Evolutionary conservation across 1,140 invertebrate genomes (phyloP).

Genomic region (Drosophila pachea): DNA sequence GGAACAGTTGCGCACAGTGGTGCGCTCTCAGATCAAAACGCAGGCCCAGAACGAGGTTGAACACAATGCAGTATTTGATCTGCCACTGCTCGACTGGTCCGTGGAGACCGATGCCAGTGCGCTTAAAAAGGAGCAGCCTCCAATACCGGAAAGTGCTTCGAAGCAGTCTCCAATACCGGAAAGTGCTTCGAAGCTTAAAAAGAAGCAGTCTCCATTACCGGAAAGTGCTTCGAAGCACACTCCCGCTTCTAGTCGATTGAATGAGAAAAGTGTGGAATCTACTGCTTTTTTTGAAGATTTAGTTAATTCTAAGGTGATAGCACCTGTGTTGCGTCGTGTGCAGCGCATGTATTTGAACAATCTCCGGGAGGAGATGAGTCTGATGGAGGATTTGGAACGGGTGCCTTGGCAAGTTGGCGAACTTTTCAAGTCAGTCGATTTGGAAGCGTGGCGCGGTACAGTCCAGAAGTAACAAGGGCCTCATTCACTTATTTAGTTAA

Average conservation of each 20-base stretch:
- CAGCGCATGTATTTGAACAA: constrained; percentile 55
- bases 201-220: background rate
- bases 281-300: constrained; percentile 35
- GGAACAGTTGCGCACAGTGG: constrained; percentile 43
- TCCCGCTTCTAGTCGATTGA: background rate
- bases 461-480: background rate
- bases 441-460: background rate
- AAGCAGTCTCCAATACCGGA: background rate
- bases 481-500: background rate
- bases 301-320: constrained; percentile 43
- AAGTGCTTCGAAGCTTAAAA: background rate
- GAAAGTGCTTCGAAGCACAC: background rate
- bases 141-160: background rate
- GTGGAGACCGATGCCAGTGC: background rate
- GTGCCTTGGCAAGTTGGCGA: constrained; percentile 38
- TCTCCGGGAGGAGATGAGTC: constrained; percentile 45
- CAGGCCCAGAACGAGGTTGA: constrained; percentile 4
- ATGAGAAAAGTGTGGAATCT: background rate
- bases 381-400: constrained; percentile 50
- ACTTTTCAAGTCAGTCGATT: constrained; percentile 17
- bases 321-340: constrained; percentile 50
- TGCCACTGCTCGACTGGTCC: background rate
- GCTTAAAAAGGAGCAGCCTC: too few relatives aligned
- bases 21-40: constrained; percentile 53
- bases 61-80: constrained; percentile 28